Evolutionary conservation across 2,113 vertebrate species (phyloP).

Genomic region (Toxostoma redivivum): DNA sequence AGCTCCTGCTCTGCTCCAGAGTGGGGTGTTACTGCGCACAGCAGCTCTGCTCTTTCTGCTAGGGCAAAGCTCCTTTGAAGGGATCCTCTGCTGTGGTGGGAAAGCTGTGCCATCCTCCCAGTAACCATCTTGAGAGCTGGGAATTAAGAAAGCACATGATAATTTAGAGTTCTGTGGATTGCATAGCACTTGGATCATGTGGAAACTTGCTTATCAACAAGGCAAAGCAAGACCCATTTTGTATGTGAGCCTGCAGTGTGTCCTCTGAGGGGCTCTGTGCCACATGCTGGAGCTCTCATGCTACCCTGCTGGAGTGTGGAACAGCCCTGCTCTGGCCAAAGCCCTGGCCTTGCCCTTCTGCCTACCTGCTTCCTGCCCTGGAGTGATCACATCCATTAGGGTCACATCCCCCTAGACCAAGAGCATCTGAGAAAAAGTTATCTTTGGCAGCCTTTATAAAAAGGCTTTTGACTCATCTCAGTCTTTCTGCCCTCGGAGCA

Average conservation of each 20-base stretch:
- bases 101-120: background rate
- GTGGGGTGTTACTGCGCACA: background rate
- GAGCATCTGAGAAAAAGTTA: background rate
- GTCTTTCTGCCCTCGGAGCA: background rate
- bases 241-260: background rate
- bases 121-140: background rate
- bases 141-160: background rate
- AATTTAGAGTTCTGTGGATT: background rate
- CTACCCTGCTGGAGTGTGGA: accelerated
- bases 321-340: background rate
- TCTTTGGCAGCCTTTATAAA: background rate
- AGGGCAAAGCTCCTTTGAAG: background rate
- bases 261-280: accelerated
- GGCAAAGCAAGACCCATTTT: background rate
- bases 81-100: background rate
- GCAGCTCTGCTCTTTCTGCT: background rate
- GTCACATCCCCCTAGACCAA: background rate
- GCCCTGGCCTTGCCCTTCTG: background rate
- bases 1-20: background rate
- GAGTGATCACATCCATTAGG: background rate
- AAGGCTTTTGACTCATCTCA: background rate
- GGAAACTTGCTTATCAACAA: background rate
- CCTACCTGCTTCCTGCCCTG: accelerated
- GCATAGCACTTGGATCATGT: accelerated
- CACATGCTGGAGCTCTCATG: background rate